Evolutionary conservation across 2,797 vertebrate genomes (phyloP).

Genomic region (Natrix natrix): DNA sequence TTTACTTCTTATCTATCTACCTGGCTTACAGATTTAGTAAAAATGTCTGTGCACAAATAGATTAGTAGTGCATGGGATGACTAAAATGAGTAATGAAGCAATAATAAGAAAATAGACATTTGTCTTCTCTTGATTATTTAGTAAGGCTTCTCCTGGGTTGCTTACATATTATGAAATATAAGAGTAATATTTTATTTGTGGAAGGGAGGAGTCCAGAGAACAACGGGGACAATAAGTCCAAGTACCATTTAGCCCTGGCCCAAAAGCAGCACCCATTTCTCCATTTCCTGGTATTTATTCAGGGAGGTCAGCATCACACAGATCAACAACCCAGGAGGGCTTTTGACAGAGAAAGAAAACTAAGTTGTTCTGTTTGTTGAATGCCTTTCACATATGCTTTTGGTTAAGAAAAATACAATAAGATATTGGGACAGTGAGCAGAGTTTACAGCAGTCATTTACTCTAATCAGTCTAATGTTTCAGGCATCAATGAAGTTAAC

Average conservation of each 20-base stretch:
- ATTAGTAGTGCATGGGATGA: background rate
- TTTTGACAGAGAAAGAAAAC: conserved; percentile 20
- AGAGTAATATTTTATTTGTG: background rate
- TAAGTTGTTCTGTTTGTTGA: conserved; percentile 21
- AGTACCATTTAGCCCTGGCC: background rate
- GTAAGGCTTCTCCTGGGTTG: background rate
- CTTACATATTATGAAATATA: background rate
- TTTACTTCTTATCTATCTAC: background rate
- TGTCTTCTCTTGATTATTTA: background rate
- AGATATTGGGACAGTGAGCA: conserved; percentile 41
- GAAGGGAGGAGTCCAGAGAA: background rate
- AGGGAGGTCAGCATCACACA: background rate
- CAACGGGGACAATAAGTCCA: background rate
- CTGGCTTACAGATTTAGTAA: background rate
- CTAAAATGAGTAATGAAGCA: background rate
- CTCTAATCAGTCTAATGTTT: conserved; percentile 36
- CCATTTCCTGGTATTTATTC: background rate
- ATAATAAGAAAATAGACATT: background rate
- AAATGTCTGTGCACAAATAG: background rate
- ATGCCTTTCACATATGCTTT: conserved; percentile 29
- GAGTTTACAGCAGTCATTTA: conserved; percentile 36
- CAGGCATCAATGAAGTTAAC: conserved; percentile 39
- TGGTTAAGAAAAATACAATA: conserved; percentile 41
- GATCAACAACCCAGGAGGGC: background rate
- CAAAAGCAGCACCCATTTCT: background rate